Conservation (phyloP, 2,113 vertebrate species). For the Aldabrachelys gigantea region DNA sequence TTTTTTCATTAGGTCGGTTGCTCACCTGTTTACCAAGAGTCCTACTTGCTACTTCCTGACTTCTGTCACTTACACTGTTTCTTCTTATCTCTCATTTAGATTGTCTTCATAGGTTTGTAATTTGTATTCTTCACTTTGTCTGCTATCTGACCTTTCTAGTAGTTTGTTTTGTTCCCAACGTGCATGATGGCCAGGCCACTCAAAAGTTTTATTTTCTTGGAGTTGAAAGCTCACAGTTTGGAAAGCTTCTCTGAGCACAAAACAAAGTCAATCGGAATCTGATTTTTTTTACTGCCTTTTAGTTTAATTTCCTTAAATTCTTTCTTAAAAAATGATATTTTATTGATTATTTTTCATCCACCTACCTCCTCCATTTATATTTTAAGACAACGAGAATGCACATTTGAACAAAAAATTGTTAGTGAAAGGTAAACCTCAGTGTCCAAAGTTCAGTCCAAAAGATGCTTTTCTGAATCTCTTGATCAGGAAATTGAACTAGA, state of each 20-base stretch:
- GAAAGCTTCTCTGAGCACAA: neutral
- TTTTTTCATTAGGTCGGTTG: conserved; percentile 7
- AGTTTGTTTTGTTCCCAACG: neutral
- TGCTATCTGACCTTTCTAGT: neutral
- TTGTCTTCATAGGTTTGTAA: neutral
- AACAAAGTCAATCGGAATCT: neutral
- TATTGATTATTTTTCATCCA: neutral
- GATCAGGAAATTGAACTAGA: neutral
- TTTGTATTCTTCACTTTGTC: neutral
- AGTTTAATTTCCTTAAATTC: neutral
- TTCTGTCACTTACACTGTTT: neutral
- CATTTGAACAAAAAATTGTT: neutral
- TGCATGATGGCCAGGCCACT: neutral
- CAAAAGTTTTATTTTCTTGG: neutral
- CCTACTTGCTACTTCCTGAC: neutral
- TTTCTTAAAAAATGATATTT: neutral
- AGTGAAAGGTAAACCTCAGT: neutral
- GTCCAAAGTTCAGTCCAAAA: too few species aligned
- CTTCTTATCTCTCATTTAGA: conserved; percentile 18
- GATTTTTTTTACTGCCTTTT: neutral
- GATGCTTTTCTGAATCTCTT: neutral
- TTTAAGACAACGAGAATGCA: too few species aligned
- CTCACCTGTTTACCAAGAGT: neutral
- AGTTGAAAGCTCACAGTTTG: neutral
- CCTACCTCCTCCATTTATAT: neutral